Evolutionary conservation across 2,888 invertebrate species (phyloP), one percentile per base, ranked within the genome.

Genomic region (Sminthurinus aureus): DNA sequence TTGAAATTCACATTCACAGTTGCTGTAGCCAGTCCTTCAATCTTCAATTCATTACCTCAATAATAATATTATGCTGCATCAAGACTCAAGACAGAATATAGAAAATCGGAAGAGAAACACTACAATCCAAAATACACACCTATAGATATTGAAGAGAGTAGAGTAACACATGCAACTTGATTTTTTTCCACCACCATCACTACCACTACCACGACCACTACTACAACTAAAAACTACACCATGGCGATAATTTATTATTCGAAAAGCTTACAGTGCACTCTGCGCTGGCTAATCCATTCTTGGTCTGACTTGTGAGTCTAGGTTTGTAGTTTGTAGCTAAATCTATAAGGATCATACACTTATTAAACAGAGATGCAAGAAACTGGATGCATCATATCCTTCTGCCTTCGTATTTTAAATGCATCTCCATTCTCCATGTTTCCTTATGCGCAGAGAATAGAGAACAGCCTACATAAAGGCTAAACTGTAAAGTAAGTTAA

Each of bases 241-340:
- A 81, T 81, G 73, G 74, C 81, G 74, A 81, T 81, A 81, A 81
- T 81, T 81, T 81, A 81, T 81, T 81, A 81, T 81, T 81, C 81
- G 73, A 81, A 64, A 74, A 74, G 64, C 79, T 79, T 71, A 24
- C 78, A 22, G 26, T 78, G 58, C 51, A 51, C 76, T 38, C 66
- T 78, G 58, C 51, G n/a, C 76, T 38, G 20, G 50, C 75, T 50
- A 50, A 15, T 75, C 75, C 75, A 50, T 75, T 75, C 50, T 18
- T 75, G 51, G 15, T 15, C 18, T 6, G n/a, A n/a, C n/a, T n/a
- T n/a, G n/a, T n/a, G 2, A 58, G 18, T 15, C 58, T 9, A 58
- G 18, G 38, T 18, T 58, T 18, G 4, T 58, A n/a, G n/a, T n/a
- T n/a, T n/a, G n/a, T 78, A 78, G n/a, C 78, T 24, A 38, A 38